phyloP scores from a whole-genome alignment of 2,888 invertebrate species.

The Eupithecia subfuscata region DNA sequence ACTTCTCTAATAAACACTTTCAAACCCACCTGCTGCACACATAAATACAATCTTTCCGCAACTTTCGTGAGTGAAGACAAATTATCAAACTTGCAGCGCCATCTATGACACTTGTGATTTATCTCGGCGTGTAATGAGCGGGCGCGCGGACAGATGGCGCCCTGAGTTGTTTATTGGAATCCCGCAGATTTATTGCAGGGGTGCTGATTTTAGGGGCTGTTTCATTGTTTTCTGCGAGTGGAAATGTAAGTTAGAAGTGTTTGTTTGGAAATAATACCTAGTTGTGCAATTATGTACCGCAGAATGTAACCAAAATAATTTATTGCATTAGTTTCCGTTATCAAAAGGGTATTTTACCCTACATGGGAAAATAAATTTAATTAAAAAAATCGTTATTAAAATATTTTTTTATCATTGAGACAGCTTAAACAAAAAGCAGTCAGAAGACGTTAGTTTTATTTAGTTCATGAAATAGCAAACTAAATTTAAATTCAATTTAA shows the following conservation, averaged over 20 bases:
- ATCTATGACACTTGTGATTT: conserved; percentile 75
- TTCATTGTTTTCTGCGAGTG: conserved; percentile 44
- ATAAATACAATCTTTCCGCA: conserved; percentile 73
- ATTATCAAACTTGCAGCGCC: conserved; percentile 71
- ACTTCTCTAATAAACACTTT: conserved; percentile 44
- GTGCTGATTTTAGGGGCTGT: conserved; percentile 40
- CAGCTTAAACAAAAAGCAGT: too few relatives aligned
- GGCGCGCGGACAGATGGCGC: conserved; percentile 62
- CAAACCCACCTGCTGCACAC: conserved; percentile 46
- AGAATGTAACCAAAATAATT: neutral
- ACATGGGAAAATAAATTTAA: too few relatives aligned
- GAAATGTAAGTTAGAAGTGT: conserved; percentile 39
- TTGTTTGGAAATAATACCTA: conserved; percentile 21
- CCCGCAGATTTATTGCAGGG: conserved; percentile 70
- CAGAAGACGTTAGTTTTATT: too few relatives aligned
- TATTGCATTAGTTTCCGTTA: too few relatives aligned
- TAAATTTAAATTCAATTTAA: too few relatives aligned
- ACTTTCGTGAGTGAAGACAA: conserved; percentile 59
- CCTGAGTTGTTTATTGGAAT: conserved; percentile 55
- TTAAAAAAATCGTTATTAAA: too few relatives aligned
- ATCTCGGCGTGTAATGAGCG: conserved; percentile 67
- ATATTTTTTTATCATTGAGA: too few relatives aligned
- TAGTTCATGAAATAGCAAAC: too few relatives aligned
- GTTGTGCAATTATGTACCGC: neutral
- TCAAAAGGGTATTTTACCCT: too few relatives aligned